Evolutionary conservation across 2,888 invertebrate species (phyloP).

Genomic region (Neoascia interrupta): DNA sequence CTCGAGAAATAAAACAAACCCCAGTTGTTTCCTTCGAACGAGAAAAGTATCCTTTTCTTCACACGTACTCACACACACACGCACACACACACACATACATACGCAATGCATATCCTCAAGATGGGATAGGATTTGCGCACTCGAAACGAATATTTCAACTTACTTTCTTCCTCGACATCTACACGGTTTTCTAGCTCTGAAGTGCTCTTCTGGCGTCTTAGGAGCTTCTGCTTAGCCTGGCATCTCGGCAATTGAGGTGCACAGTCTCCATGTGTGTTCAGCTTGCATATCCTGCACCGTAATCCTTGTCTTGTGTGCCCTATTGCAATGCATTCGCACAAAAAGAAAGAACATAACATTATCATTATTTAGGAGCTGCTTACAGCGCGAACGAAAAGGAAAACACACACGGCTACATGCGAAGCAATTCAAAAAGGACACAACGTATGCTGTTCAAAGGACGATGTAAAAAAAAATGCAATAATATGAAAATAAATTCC

Average conservation of each 20-base stretch:
- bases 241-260: conserved; percentile 90
- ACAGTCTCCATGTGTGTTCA: conserved; percentile 94
- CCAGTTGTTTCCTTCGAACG: conserved; percentile 31
- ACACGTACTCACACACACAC: conserved; percentile 8
- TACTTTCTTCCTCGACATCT: conserved; percentile 90
- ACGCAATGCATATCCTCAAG: conserved; percentile 23
- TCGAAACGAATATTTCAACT: conserved; percentile 80
- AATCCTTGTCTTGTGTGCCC: conserved; percentile 95
- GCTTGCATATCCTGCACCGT: conserved; percentile 93
- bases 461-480: conserved; percentile 29
- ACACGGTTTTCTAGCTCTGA: conserved; percentile 89
- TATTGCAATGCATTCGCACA: conserved; percentile 75
- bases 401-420: neutral
- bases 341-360: conserved; percentile 50
- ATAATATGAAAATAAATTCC: conserved; percentile 45
- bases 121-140: conserved; percentile 64
- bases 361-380: conserved; percentile 51
- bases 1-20: conserved; percentile 40
- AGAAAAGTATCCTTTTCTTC: conserved; percentile 15
- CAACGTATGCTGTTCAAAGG: too few species aligned
- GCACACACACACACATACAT: neutral
- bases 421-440: conserved; percentile 16
- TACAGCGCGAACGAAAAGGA: neutral
- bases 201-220: conserved; percentile 93
- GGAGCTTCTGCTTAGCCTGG: conserved; percentile 90